Conservation (phyloP, 2,888 invertebrate genomes). For the Metellina segmentata region DNA sequence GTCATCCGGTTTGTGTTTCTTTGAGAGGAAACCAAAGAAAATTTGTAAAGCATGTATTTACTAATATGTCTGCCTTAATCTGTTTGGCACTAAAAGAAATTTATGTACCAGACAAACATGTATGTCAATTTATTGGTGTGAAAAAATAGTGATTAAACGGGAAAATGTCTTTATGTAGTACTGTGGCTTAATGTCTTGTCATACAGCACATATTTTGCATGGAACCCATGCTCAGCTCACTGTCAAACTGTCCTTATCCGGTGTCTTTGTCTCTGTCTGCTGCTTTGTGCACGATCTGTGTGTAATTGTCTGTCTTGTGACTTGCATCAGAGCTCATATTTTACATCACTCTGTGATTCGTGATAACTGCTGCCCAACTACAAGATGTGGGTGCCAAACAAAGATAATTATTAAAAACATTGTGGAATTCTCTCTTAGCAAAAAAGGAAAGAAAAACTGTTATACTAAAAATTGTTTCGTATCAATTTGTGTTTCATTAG, state of each 20-base stretch:
- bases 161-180: slow-evolving; percentile 74
- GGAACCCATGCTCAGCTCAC: slow-evolving; percentile 75
- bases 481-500: slow-evolving; percentile 50
- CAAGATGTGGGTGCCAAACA: slow-evolving; percentile 76
- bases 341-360: slow-evolving; percentile 77
- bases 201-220: slow-evolving; percentile 75
- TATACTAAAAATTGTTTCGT: slow-evolving; percentile 55
- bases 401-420: slow-evolving; percentile 59
- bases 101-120: slow-evolving; percentile 75
- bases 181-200: slow-evolving; percentile 76
- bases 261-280: slow-evolving; percentile 75
- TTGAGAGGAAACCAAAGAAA: slow-evolving; percentile 68
- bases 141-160: slow-evolving; percentile 57
- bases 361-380: slow-evolving; percentile 77
- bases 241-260: slow-evolving; percentile 75
- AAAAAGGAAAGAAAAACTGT: slow-evolving; percentile 1
- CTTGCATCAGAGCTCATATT: slow-evolving; percentile 77
- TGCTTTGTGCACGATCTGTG: slow-evolving; percentile 76
- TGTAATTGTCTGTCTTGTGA: slow-evolving; percentile 75
- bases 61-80: slow-evolving; percentile 76
- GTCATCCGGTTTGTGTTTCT: slow-evolving; percentile 73
- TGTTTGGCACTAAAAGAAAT: slow-evolving; percentile 75
- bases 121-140: slow-evolving; percentile 74
- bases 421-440: slow-evolving; percentile 19
- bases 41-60: slow-evolving; percentile 77